Conservation (phyloP, 2,797 vertebrate species). For the Artibeus jamaicensis region DNA sequence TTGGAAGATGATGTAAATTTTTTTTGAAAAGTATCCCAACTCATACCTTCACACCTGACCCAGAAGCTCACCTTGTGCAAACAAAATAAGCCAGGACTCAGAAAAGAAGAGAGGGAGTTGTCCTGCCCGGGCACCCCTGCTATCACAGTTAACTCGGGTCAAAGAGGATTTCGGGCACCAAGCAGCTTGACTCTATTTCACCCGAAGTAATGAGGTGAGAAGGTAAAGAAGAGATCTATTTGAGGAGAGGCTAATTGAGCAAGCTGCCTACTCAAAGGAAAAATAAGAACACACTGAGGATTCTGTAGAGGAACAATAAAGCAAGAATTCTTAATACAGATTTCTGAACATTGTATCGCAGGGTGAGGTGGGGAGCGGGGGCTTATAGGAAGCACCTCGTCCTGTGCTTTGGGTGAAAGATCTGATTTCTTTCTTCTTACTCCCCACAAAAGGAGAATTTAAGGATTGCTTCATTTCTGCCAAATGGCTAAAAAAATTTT, state of each 20-base stretch:
- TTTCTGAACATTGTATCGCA: neutral
- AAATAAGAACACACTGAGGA: constrained; percentile 20
- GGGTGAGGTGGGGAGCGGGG: too few species aligned
- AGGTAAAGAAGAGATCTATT: constrained; percentile 20
- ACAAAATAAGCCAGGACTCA: neutral
- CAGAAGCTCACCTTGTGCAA: neutral
- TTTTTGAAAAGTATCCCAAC: neutral
- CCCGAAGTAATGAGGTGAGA: constrained; percentile 32
- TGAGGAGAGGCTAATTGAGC: constrained; percentile 5
- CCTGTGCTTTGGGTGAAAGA: constrained; percentile 33
- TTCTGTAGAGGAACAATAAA: constrained; percentile 4
- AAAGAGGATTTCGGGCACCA: constrained; percentile 21
- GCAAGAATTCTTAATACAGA: neutral
- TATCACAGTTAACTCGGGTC: constrained; percentile 3
- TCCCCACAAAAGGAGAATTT: constrained; percentile 44
- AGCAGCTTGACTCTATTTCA: neutral
- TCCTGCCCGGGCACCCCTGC: neutral
- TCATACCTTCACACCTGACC: neutral
- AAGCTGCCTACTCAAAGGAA: neutral
- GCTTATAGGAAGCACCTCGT: neutral
- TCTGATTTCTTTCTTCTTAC: constrained; percentile 37
- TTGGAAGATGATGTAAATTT: neutral
- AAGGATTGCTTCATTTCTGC: constrained; percentile 55
- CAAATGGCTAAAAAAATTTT: neutral
- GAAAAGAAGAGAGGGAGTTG: neutral